Evolutionary conservation across 2,888 invertebrate genomes (phyloP), one percentile per base, ranked within the genome.

Genomic region (Drosophila percnosoma): DNA sequence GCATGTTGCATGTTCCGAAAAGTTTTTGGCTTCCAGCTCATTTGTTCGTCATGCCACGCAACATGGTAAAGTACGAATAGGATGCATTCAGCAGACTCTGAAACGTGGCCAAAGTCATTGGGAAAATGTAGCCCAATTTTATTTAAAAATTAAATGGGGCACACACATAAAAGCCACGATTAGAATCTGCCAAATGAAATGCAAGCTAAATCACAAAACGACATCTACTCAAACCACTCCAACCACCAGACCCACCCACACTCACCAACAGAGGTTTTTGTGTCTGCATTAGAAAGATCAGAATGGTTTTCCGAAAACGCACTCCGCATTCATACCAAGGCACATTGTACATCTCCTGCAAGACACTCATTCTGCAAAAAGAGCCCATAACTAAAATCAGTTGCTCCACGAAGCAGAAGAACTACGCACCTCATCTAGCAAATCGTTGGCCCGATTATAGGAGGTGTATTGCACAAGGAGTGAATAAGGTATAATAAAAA

Each of bases 381-480:
- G 21, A 42, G 2, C 36, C 11, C 33, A 13, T 65, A 62, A 53
- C 49, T 24, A 29, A 55, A 54, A 42, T 62, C 53, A 48, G 33
- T 11, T 31, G 10, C n/a, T 13, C 15, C 18, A 54, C 13, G 10
- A 10, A 33, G 24, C 24, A 3, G 8, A 21, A 38, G 21, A 15
- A 11, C 4, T 24, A 75, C 71, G 70, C 68, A 92, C 92, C 91
- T 91, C 90, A 59, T 87, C 76, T 8, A 89, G 69, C 66, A 93
- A 71, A 62, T 92, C 92, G 80, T 92, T 92, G 62, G 92, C 92
- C 36, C 90, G 83, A 87, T 91, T 92, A 70, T 93, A 93, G 40
- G 91, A 91, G n/a, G 90, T 91, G 69, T 87, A 93, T 0, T 92
- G 81, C 1, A 92, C 87, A 72, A 91, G 92, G 36, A 92, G 71